phyloP scores from a whole-genome alignment of 1,140 invertebrate species.

The Tachypleus tridentatus region DNA sequence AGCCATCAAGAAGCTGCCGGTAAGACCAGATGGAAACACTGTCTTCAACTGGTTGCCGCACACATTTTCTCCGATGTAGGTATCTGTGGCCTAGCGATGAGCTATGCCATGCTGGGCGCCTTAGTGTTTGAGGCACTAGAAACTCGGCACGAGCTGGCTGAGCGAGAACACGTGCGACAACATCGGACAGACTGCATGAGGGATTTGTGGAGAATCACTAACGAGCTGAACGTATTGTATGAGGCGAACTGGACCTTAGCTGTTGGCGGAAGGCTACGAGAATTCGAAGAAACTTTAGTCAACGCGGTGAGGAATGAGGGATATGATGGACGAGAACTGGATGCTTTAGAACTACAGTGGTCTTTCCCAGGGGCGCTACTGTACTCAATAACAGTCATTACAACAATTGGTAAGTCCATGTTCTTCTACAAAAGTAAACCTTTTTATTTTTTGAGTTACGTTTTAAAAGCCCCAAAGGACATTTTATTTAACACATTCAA shows the following conservation, averaged over 20 bases:
- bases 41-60: conserved; percentile 30
- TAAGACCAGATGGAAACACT: conserved; percentile 5
- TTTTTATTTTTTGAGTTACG: no score
- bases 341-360: no score
- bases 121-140: conserved; percentile 81
- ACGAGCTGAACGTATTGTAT: conserved; percentile 59
- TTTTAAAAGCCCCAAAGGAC: no score
- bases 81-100: conserved; percentile 81
- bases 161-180: conserved; percentile 17
- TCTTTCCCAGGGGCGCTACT: no score
- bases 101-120: conserved; percentile 87
- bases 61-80: conserved; percentile 62
- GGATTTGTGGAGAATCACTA: conserved; percentile 55
- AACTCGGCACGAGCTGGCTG: conserved; percentile 43
- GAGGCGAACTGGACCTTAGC: conserved; percentile 53
- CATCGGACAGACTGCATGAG: conserved; percentile 23
- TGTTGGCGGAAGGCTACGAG: conserved; percentile 55
- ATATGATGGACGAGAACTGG: no score
- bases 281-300: conserved; percentile 49
- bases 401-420: no score
- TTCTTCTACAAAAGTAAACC: no score
- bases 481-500: no score
- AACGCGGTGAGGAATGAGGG: no score
- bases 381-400: no score
- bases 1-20: no score